phyloP scores from a whole-genome alignment of 2,888 invertebrate species.

The Drosophila monieri region DNA sequence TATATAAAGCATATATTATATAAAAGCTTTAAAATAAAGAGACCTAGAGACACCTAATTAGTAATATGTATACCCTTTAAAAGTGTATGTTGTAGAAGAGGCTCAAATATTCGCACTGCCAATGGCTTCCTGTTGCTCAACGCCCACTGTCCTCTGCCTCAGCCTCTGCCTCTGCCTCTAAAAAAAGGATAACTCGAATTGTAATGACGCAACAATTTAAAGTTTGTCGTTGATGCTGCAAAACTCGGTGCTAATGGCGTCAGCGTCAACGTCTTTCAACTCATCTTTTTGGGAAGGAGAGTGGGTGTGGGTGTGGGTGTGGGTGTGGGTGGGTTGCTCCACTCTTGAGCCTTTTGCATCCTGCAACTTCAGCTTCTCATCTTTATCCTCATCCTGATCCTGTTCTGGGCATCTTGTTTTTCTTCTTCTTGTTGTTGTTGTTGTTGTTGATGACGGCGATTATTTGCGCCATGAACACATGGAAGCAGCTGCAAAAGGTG shows the following conservation, averaged over 20 bases:
- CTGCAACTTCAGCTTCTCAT: conserved; percentile 8
- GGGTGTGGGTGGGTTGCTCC: too few species aligned
- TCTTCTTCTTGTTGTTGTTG: too few species aligned
- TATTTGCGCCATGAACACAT: conserved; percentile 79
- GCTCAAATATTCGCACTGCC: conserved; percentile 35
- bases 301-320: too few species aligned
- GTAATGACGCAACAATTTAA: conserved; percentile 80
- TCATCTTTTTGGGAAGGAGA: conserved; percentile 49
- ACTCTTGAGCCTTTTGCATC: not conserved
- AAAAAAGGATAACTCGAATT: conserved; percentile 56
- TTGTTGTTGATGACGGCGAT: conserved; percentile 76
- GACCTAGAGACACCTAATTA: too few species aligned
- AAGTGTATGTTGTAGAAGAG: conserved; percentile 19
- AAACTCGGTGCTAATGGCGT: conserved; percentile 78
- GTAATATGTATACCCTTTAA: too few species aligned
- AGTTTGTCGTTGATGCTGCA: conserved; percentile 79
- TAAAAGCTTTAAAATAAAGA: too few species aligned
- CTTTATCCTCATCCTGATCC: conserved; percentile 27
- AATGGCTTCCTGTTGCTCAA: conserved; percentile 41
- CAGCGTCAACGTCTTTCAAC: conserved; percentile 65
- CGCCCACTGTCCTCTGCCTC: not conserved
- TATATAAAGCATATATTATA: too few species aligned
- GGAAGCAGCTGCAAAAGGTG: conserved; percentile 78
- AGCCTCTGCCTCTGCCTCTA: not conserved
- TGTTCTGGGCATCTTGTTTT: conserved; percentile 39